phyloP scores from a whole-genome alignment of 1,140 invertebrate genomes.

The Listronotus bonariensis region DNA sequence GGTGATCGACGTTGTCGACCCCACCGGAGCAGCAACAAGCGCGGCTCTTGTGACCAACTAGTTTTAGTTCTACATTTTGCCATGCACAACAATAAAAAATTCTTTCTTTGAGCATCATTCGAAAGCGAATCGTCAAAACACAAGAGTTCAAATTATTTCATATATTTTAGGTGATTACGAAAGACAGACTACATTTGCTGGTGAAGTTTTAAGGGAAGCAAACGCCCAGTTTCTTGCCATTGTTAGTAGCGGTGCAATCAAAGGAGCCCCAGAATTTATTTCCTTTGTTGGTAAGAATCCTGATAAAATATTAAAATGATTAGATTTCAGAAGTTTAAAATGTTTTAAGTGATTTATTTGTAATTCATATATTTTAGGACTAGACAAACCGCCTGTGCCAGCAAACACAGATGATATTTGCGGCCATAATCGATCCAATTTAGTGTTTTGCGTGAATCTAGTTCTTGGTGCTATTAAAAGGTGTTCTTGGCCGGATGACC shows the following conservation, averaged over 20 bases:
- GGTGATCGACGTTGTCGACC: too few species aligned
- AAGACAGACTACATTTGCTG: slow-evolving; percentile 79
- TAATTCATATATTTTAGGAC: slow-evolving; percentile 26
- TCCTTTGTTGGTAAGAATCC: slow-evolving; percentile 70
- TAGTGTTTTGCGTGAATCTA: slow-evolving; percentile 73
- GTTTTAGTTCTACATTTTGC: too few species aligned
- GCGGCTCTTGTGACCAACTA: too few species aligned
- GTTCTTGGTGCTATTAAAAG: slow-evolving; percentile 83
- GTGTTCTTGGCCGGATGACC: slow-evolving; percentile 80
- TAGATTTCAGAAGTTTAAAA: too few species aligned
- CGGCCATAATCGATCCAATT: slow-evolving; percentile 64
- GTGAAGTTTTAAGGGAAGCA: slow-evolving; percentile 73
- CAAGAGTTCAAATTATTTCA: too few species aligned
- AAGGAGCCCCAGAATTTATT: slow-evolving; percentile 71
- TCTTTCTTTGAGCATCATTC: too few species aligned
- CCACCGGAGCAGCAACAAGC: too few species aligned
- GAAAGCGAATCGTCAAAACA: too few species aligned
- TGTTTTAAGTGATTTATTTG: not conserved
- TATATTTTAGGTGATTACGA: slow-evolving; percentile 83
- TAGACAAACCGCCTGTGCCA: slow-evolving; percentile 56
- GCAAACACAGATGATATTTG: slow-evolving; percentile 64
- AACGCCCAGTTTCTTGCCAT: slow-evolving; percentile 62
- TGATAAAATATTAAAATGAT: too few species aligned
- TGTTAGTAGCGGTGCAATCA: slow-evolving; percentile 59
- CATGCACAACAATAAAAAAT: too few species aligned